Evolutionary conservation across 1,140 invertebrate genomes (phyloP).

Genomic region (Battus philenor): DNA sequence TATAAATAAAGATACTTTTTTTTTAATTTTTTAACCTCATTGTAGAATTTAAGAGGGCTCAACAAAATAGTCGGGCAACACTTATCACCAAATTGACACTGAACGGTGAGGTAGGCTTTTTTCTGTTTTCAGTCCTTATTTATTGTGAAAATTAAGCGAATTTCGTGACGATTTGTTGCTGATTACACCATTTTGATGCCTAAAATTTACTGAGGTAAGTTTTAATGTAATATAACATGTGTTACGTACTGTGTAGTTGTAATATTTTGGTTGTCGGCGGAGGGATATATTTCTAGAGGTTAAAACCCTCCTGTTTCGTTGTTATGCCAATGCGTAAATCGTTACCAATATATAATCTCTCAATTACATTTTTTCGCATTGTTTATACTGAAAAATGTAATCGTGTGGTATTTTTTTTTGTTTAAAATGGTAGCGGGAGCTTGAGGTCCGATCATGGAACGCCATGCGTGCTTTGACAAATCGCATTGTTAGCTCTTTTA

Average conservation of each 20-base stretch:
- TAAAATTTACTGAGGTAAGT: slow-evolving; percentile 70
- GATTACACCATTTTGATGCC: slow-evolving; percentile 65
- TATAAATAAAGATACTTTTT: too few species aligned
- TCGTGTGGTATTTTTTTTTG: too few species aligned
- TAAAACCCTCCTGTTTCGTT: slow-evolving; percentile 51
- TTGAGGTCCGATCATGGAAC: slow-evolving; percentile 18
- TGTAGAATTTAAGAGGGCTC: too few species aligned
- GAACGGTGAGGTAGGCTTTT: slow-evolving; percentile 74
- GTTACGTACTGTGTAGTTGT: slow-evolving; percentile 10
- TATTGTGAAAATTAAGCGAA: slow-evolving; percentile 67
- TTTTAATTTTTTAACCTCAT: too few species aligned
- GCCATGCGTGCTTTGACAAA: slow-evolving; percentile 64
- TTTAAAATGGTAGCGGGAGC: too few species aligned
- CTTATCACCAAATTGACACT: slow-evolving; percentile 59
- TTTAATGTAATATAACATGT: slow-evolving; percentile 15
- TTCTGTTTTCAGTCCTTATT: slow-evolving; percentile 75
- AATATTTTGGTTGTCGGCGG: slow-evolving; percentile 63
- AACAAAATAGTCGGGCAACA: slow-evolving; percentile 35
- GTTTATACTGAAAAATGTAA: too few species aligned
- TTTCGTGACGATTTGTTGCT: slow-evolving; percentile 57
- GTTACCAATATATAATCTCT: too few species aligned
- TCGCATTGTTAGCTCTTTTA: slow-evolving; percentile 14
- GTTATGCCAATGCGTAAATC: slow-evolving; percentile 13
- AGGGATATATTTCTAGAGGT: slow-evolving; percentile 57
- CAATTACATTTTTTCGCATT: background rate